Evolutionary conservation across 2,113 vertebrate species (phyloP), one percentile per base, ranked within the genome.

Genomic region (Alethe diademata): DNA sequence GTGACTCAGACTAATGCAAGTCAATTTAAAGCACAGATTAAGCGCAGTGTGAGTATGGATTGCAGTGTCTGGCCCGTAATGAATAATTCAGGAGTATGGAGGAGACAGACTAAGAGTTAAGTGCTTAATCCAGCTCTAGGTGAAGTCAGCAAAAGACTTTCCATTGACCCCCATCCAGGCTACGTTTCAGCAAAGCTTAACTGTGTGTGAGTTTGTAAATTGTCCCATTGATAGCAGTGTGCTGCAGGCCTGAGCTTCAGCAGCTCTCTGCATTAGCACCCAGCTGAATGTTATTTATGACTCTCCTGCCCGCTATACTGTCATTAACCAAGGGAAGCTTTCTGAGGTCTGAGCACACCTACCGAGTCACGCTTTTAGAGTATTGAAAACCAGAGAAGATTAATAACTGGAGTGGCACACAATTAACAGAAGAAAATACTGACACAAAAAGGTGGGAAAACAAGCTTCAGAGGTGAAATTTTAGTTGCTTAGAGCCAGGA

Each of bases 11-110:
- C 75, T 90, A 92, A 86, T 91, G 81, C 88, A 60, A 86, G 51
- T 92, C 88, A 93, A 73, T 92, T 90, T 92, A 88, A 92, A 92
- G 95, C 78, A 93, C 86, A 90, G 75, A 90, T 90, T 62, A 87
- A 85, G 67, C 11, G 1, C 84, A 82, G 67, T 66, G 22, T 70
- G 82, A 80, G 71, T 96, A 76, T 73, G 62, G 87, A 86, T 93
- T 88, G 94, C 85, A 73, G 60, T 24, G 64, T 48, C 90, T 95
- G 82, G 67, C 48, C 64, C 29, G 18, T 61, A 33, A 88, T 95
- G 92, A 97, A 93, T 95, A 88, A 96, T 95, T 86, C 82, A 92
- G 86, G 70, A 75, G 16, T 19, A 29, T 14, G 78, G 92, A 79
- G 61, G 71, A 90, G 72, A 90, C 64, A n/a, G 5, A 3, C 7